phyloP scores from a whole-genome alignment of 2,888 invertebrate genomes.

The Nemapogon koenigi region DNA sequence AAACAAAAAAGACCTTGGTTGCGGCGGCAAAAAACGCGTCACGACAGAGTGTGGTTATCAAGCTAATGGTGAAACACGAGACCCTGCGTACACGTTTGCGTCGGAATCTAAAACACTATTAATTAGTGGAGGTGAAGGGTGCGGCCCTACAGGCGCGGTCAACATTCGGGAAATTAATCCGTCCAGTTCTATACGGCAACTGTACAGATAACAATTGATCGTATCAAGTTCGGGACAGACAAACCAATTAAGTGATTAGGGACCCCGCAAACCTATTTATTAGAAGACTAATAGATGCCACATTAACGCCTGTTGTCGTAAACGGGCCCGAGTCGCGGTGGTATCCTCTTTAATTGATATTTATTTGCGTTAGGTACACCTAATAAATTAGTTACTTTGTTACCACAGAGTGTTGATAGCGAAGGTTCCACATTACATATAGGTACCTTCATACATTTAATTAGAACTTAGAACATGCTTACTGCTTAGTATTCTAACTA shows the following conservation, averaged over 20 bases:
- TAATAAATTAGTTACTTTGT: too few relatives aligned
- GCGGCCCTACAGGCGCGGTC: constrained; percentile 51
- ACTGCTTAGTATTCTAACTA: too few relatives aligned
- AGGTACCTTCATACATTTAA: too few relatives aligned
- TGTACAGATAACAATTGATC: constrained; percentile 8
- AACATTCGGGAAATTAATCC: constrained; percentile 59
- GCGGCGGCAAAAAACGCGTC: too few relatives aligned
- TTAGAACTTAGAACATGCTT: too few relatives aligned
- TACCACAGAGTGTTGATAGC: too few relatives aligned
- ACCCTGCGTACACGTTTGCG: constrained; percentile 22
- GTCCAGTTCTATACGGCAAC: constrained; percentile 26
- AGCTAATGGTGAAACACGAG: constrained; percentile 51
- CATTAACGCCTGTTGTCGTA: too few relatives aligned
- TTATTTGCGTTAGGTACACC: too few relatives aligned
- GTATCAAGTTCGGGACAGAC: constrained; percentile 7
- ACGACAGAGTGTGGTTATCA: constrained; percentile 25
- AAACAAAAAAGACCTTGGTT: constrained; percentile 6
- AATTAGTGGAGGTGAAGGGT: constrained; percentile 46
- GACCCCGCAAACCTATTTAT: constrained; percentile 7
- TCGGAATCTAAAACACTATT: constrained; percentile 47
- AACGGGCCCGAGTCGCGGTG: too few relatives aligned
- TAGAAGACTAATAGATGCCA: constrained; percentile 5
- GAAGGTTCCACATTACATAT: too few relatives aligned
- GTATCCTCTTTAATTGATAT: too few relatives aligned
- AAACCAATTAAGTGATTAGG: constrained; percentile 9